These are phyloP conservation scores for Antitype chi DNA, from an alignment of 2,888 invertebrate species.

Conservation along the genomic window DNA sequence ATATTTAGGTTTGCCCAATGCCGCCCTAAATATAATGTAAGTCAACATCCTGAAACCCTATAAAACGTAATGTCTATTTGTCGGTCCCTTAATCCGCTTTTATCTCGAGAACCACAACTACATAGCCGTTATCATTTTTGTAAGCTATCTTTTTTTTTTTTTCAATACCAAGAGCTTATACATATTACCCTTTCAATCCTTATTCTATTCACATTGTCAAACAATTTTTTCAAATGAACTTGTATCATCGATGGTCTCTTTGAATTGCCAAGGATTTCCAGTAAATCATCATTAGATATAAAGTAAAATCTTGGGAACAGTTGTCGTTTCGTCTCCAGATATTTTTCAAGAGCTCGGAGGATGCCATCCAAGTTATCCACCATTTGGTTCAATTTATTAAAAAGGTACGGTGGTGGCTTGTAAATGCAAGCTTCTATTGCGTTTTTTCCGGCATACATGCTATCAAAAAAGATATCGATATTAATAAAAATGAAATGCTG, in stretches of 20 bases:
- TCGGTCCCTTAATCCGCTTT: background rate
- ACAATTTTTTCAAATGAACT: slow-evolving; percentile 96
- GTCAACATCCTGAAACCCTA: background rate
- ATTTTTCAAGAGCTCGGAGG: slow-evolving; percentile 95
- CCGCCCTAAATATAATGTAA: background rate
- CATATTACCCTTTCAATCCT: slow-evolving; percentile 92
- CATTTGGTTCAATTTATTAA: slow-evolving; percentile 93
- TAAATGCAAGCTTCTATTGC: slow-evolving; percentile 92
- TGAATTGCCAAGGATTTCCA: slow-evolving; percentile 96
- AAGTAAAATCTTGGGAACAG: slow-evolving; percentile 95
- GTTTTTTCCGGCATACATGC: slow-evolving; percentile 89
- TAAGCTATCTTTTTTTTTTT: no score
- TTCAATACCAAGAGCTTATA: no score
- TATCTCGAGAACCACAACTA: background rate
- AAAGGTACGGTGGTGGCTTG: slow-evolving; percentile 91
- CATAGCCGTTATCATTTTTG: no score
- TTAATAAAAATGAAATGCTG: background rate
- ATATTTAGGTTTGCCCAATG: background rate
- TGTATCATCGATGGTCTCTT: slow-evolving; percentile 96
- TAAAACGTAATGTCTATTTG: background rate
- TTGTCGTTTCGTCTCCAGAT: slow-evolving; percentile 97
- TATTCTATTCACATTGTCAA: slow-evolving; percentile 95
- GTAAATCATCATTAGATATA: slow-evolving; percentile 92
- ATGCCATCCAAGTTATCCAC: slow-evolving; percentile 94
- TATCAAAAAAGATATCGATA: slow-evolving; percentile 51